These are phyloP conservation scores for Tenthredo mesomela DNA, from an alignment of 2,888 invertebrate species.

Conservation along the genomic window DNA sequence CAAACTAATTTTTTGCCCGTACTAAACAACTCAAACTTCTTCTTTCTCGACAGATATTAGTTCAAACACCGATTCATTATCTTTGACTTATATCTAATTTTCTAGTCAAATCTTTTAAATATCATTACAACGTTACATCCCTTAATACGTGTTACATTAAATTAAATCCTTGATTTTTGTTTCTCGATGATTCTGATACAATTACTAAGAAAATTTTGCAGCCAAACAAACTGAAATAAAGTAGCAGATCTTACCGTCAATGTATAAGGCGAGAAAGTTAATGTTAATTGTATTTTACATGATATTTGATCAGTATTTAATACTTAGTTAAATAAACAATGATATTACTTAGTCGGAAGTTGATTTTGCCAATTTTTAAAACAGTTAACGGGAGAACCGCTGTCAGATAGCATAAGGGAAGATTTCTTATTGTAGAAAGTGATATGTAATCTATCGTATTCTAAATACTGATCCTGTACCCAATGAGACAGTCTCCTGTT, in stretches of 20 bases:
- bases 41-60: too few species aligned
- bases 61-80: background rate
- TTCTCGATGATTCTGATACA: background rate
- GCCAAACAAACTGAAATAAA: background rate
- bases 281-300: background rate
- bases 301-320: slow-evolving; percentile 6
- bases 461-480: slow-evolving; percentile 13
- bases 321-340: background rate
- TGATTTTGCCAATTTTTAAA: background rate
- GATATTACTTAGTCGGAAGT: slow-evolving; percentile 5
- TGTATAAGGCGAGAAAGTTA: background rate
- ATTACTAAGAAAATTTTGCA: background rate
- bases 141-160: background rate
- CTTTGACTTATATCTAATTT: background rate
- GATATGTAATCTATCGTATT: slow-evolving; percentile 22
- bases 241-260: background rate
- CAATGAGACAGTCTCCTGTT: background rate
- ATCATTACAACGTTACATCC: background rate
- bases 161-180: background rate
- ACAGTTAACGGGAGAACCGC: background rate
- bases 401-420: slow-evolving; percentile 9
- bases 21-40: background rate
- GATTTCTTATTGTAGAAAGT: background rate
- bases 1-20: background rate
- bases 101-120: background rate